These are phyloP conservation scores for Lithodes maja DNA, from an alignment of 2,888 invertebrate species.

Conservation along the genomic window DNA sequence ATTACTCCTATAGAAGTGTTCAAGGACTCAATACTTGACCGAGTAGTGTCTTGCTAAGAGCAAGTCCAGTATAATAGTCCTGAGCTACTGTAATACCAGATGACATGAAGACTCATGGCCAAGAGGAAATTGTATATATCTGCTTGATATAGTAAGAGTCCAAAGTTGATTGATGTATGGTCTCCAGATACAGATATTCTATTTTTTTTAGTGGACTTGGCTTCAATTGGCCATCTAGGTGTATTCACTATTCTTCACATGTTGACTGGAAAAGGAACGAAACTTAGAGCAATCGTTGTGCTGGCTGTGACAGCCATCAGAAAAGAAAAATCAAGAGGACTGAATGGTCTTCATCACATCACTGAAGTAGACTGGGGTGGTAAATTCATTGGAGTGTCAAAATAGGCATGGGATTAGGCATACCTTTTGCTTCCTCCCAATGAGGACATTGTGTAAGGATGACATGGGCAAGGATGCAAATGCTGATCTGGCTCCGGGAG, in stretches of 20 bases:
- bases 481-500: not conserved
- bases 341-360: not conserved
- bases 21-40: not conserved
- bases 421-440: not conserved
- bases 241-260: not conserved
- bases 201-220: not conserved
- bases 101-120: conserved; percentile 1
- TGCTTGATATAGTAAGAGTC: not conserved
- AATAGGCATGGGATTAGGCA: not conserved
- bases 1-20: not conserved
- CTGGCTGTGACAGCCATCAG: not conserved
- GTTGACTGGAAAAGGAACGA: not conserved
- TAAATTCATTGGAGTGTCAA: not conserved
- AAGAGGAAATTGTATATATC: not conserved
- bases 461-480: not conserved
- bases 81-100: not conserved
- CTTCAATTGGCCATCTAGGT: not conserved
- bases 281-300: not conserved
- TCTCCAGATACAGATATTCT: not conserved
- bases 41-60: not conserved
- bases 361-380: not conserved
- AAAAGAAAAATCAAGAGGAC: not conserved
- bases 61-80: not conserved
- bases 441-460: not conserved
- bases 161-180: not conserved